phyloP scores from a whole-genome alignment of 2,888 invertebrate species.

The Lepidochitona cinerea region DNA sequence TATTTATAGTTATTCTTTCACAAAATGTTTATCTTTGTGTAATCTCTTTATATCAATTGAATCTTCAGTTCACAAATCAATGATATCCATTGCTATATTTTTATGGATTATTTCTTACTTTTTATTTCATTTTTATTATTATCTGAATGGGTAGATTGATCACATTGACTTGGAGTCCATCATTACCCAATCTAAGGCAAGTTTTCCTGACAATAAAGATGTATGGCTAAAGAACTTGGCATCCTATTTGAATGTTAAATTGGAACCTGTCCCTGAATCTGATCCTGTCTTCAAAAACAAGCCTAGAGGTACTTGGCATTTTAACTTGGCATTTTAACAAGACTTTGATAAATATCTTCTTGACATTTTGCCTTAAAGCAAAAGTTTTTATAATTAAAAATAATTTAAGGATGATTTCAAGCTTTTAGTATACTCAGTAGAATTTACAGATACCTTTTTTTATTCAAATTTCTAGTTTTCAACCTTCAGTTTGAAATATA shows the following conservation, averaged over 20 bases:
- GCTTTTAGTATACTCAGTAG: too few species aligned
- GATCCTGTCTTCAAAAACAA: constrained; percentile 60
- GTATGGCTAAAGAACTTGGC: constrained; percentile 71
- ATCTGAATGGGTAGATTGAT: constrained; percentile 66
- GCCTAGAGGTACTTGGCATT: constrained; percentile 60
- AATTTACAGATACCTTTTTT: too few species aligned
- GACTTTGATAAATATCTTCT: too few species aligned
- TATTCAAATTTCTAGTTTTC: too few species aligned
- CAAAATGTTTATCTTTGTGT: too few species aligned
- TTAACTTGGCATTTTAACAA: too few species aligned
- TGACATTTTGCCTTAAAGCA: too few species aligned
- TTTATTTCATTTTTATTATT: not conserved
- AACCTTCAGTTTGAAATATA: too few species aligned
- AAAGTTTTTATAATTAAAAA: too few species aligned
- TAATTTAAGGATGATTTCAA: too few species aligned
- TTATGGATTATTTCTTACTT: not conserved
- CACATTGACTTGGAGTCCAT: constrained; percentile 61
- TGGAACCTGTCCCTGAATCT: constrained; percentile 57
- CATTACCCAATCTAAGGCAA: constrained; percentile 55
- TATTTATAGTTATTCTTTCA: too few species aligned
- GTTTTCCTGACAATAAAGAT: constrained; percentile 66
- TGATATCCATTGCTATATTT: not conserved
- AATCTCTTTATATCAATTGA: not conserved
- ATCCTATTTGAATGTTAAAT: constrained; percentile 63
- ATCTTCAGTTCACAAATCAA: not conserved